These are phyloP conservation scores for Xiphorhynchus elegans DNA, from an alignment of 2,113 vertebrate genomes.

Conservation along the genomic window DNA sequence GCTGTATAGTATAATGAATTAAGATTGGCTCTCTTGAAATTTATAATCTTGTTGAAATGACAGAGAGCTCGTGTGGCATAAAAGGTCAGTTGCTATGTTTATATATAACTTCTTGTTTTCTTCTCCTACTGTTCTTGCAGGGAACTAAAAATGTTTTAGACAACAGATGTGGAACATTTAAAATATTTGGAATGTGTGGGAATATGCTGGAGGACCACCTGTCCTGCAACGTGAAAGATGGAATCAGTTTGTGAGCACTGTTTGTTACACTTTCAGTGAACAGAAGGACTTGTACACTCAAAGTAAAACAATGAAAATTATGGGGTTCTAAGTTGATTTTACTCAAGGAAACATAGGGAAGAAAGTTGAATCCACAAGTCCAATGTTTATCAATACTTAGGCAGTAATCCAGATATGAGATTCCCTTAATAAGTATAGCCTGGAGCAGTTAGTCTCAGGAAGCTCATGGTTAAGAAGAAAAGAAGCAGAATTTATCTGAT, in stretches of 20 bases:
- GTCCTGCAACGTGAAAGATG: constrained; percentile 39
- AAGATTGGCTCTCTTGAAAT: background rate
- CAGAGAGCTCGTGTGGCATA: background rate
- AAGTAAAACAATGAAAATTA: background rate
- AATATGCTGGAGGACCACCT: constrained; percentile 65
- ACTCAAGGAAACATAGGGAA: background rate
- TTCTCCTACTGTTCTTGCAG: constrained; percentile 26
- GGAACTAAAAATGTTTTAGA: constrained; percentile 45
- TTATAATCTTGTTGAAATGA: constrained; percentile 21
- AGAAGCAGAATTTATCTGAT: constrained; percentile 19
- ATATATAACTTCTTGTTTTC: constrained; percentile 54
- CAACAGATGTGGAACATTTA: constrained; percentile 64
- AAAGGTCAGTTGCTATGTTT: constrained; percentile 36
- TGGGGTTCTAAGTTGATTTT: background rate
- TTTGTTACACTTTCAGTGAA: background rate
- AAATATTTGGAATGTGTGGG: constrained; percentile 55
- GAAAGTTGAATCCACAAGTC: background rate
- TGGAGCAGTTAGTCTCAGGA: background rate
- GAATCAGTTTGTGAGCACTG: background rate
- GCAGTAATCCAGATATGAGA: background rate
- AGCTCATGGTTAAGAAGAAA: constrained; percentile 3
- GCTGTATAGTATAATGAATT: background rate
- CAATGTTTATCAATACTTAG: background rate
- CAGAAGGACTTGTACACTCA: background rate
- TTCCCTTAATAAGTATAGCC: background rate